Base-by-base conservation (phyloP, 2,797 vertebrate genomes). In the Sparus aurata region DNA sequence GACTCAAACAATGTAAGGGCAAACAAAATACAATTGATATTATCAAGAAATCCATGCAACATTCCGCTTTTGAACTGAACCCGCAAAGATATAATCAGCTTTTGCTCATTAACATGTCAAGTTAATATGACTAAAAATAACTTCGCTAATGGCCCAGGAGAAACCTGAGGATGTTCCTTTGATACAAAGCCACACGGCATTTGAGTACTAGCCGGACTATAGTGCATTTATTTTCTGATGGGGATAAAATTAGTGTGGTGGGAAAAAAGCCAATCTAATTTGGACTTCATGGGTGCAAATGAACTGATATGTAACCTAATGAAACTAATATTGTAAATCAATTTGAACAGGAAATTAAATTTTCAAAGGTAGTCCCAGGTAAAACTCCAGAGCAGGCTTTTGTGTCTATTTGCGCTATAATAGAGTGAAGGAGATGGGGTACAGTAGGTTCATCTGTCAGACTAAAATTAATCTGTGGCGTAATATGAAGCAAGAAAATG, bases 321-420 rank as follows among this genome's bases (percentile, higher is more conserved):
- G 88, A 93, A 94, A 91, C 75, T 85, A 92, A 93, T 92, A 93
- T 88, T 92, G 85, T 89, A 84, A 92, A 90, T 92, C 90, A 90
- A 93, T 92, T 87, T 89, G 53, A 89, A 88, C 54, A 71, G 63
- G 80, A 73, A 93, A 93, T 93, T 90, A 70, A 82, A 92, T 92
- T 88, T 90, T 86, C 71, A 75, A 75, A 90, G 78, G 82, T 83
- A 78, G 76, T 92, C 92, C 91, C 91, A 86, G 71, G 83, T 93
- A 89, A 82, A 84, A 76, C 75, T 63, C 62, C 60, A 30, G 12
- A 6, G 54, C 68, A 46, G 69, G 76, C 74, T 86, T 86, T 80
- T 80, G 67, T 60, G 45, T 79, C 57, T 76, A 73, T 80, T 77
- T 64, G 55, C 27, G 74, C 59, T 77, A 38, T 38, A 46, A 87